Evolutionary conservation across 2,113 vertebrate species (phyloP).

Genomic region (Chionomys nivalis): DNA sequence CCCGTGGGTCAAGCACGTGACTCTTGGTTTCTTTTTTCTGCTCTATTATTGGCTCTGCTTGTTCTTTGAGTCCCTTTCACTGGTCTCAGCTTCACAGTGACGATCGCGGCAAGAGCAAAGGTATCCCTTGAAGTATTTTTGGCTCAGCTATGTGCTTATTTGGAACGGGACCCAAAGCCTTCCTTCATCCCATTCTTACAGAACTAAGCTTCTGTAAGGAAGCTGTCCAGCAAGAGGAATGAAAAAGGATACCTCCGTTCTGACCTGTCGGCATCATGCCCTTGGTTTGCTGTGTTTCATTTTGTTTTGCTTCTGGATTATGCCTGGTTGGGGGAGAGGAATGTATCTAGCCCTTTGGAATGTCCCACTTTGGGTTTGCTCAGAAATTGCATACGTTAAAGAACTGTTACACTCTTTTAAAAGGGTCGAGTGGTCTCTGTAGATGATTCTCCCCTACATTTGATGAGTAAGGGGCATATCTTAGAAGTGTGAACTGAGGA

Average conservation of each 20-base stretch:
- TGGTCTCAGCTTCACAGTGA: not conserved
- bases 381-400: not conserved
- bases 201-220: not conserved
- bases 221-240: not conserved
- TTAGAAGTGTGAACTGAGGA: not conserved
- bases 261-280: not conserved
- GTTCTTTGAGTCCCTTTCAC: not conserved
- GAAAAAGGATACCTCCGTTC: not conserved
- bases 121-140: not conserved
- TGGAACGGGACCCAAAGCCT: not conserved
- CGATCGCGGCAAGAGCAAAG: not conserved
- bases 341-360: not conserved
- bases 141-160: not conserved
- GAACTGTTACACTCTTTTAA: conserved; percentile 1
- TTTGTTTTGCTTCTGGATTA: not conserved
- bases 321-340: conserved; percentile 9
- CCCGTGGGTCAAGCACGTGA: not conserved
- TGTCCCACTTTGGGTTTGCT: not conserved
- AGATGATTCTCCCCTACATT: not conserved
- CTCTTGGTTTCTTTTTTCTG: not conserved
- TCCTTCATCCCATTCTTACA: not conserved
- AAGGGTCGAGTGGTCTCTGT: not conserved
- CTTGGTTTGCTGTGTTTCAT: not conserved
- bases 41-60: not conserved
- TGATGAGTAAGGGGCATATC: not conserved